These are phyloP conservation scores for Megaceryle alcyon DNA, from an alignment of 2,797 vertebrate species.

Conservation along the genomic window DNA sequence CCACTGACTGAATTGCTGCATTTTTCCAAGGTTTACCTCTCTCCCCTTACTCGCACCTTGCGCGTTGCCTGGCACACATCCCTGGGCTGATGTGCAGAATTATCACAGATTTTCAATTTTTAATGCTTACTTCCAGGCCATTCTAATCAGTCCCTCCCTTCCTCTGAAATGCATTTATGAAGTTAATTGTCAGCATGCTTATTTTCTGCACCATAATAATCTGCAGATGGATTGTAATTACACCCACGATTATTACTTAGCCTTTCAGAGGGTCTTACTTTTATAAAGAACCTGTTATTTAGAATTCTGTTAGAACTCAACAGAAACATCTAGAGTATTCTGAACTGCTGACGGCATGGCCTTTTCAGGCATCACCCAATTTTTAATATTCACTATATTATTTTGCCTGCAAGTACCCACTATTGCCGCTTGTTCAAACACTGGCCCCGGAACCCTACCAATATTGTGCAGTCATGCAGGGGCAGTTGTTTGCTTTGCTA, in stretches of 20 bases:
- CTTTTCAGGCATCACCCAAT: background rate
- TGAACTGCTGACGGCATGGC: background rate
- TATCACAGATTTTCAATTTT: too few relatives aligned
- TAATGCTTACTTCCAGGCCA: background rate
- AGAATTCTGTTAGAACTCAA: background rate
- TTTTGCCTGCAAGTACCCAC: background rate
- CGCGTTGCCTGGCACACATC: fast-evolving
- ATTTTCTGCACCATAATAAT: background rate
- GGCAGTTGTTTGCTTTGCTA: background rate
- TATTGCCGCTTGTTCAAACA: background rate
- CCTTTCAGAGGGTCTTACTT: background rate
- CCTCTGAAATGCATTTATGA: background rate
- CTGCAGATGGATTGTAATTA: background rate
- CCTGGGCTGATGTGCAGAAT: too few relatives aligned
- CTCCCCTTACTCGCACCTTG: fast-evolving
- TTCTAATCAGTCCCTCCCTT: background rate
- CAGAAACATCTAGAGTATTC: background rate
- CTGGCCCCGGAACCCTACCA: background rate
- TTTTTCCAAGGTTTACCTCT: too few relatives aligned
- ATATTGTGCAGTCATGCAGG: too few relatives aligned
- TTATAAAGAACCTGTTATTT: background rate
- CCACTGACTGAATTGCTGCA: background rate
- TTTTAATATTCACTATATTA: background rate
- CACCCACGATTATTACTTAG: background rate
- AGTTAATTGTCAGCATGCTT: background rate